Conservation (phyloP, 2,113 vertebrate species). For the human (Homo sapiens) region GRCh38 chr12:29219001-29219500, state of each 20-base stretch:
- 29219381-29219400: neutral
- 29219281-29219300: neutral
- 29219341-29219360: neutral
- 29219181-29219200: neutral
- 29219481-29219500: neutral
- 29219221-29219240: neutral
- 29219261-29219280: neutral
- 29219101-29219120: too few species aligned
- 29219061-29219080: too few species aligned
- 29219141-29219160: too few species aligned
- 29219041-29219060: too few species aligned
- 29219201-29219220: neutral
- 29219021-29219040: too few species aligned
- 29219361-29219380: neutral
- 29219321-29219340: neutral
- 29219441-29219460: neutral
- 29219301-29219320: neutral
- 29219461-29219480: neutral
- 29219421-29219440: neutral
- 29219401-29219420: neutral
- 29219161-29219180: too few species aligned
- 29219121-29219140: too few species aligned
- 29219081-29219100: too few species aligned
- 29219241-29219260: neutral
- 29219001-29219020: too few species aligned